Base-by-base conservation (phyloP, 1,140 invertebrate genomes). In the Drosophila melanica region DNA sequence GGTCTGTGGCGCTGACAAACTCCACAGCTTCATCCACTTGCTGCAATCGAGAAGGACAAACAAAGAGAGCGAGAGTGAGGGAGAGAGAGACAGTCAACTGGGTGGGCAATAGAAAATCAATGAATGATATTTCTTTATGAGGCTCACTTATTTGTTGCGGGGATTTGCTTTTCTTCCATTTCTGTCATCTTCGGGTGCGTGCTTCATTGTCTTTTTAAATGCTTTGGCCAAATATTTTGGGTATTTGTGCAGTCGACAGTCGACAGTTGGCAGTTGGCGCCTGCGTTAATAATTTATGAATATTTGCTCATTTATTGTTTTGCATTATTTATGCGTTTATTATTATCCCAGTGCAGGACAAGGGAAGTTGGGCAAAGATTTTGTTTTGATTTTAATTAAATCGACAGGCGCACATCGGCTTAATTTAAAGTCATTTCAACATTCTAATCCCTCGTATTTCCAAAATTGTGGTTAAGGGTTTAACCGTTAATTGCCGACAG, bases 141-240 rank as follows among this genome's bases (percentile, higher is more conserved):
- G 86, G 74, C 86, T 90, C 86, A 90, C 90, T 90, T 90, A 90
- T 90, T 90, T 90, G 87, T 79, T 90, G 86, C 86, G 86, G 86
- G 86, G 86, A 90, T 90, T 90, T 90, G 71, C 73, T 81, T 69
- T 86, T 81, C 81, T 77, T 77, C 75, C 77, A 58, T 70, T 77
- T 48, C 68, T 30, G 76, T 75, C 66, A 75, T 65, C 44, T 54
- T 39, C 48, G 60, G 48, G 69, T 79, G 81, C 85, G 81, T 90
- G 86, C 81, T 67, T 75, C 77, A 90, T 90, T 90, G 86, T 90
- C 79, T 81, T 90, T 90, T 74, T 86, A 90, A 81, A 90, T 90
- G 81, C 81, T 81, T 87, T 89, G 85, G 73, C 79, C 75, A 87
- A 87, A 87, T 87, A 87, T 89, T 87, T 87, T 84, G 85, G 84